Conservation (phyloP, 2,113 vertebrate genomes). For the Plotosus lineatus region DNA sequence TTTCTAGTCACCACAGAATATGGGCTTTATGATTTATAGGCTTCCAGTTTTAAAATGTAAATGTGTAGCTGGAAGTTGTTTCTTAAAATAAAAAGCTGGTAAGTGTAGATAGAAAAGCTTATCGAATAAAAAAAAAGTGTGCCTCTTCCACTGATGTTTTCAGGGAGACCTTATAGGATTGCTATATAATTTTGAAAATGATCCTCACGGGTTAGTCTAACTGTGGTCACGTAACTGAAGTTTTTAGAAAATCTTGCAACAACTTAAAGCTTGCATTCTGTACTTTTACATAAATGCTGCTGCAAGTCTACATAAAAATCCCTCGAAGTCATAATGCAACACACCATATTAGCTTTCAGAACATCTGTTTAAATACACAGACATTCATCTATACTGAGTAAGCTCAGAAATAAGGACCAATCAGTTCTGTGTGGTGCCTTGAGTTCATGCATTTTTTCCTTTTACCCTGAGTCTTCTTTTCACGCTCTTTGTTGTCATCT, state of each 20-base stretch:
- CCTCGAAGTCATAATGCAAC: too few species aligned
- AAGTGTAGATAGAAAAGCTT: too few species aligned
- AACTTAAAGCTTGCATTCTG: not conserved
- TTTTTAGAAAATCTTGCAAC: not conserved
- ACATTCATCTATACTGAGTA: not conserved
- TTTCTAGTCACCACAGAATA: too few species aligned
- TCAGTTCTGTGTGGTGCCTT: not conserved
- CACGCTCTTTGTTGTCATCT: conserved; percentile 84
- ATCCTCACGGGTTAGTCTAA: not conserved
- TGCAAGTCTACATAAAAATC: not conserved
- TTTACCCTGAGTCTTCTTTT: conserved; percentile 61
- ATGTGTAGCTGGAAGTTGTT: too few species aligned
- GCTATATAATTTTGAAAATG: not conserved
- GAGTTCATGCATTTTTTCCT: not conserved
- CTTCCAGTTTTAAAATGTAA: too few species aligned
- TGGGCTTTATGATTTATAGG: too few species aligned
- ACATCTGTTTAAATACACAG: not conserved
- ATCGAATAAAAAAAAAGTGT: not conserved
- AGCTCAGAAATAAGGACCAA: not conserved
- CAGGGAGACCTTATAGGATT: not conserved
- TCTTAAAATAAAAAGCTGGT: too few species aligned
- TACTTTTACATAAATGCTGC: not conserved
- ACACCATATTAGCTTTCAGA: not conserved
- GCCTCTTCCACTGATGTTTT: not conserved
- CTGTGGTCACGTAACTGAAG: not conserved